phyloP scores from a whole-genome alignment of 2,888 invertebrate genomes.

The Pandemis corylana region DNA sequence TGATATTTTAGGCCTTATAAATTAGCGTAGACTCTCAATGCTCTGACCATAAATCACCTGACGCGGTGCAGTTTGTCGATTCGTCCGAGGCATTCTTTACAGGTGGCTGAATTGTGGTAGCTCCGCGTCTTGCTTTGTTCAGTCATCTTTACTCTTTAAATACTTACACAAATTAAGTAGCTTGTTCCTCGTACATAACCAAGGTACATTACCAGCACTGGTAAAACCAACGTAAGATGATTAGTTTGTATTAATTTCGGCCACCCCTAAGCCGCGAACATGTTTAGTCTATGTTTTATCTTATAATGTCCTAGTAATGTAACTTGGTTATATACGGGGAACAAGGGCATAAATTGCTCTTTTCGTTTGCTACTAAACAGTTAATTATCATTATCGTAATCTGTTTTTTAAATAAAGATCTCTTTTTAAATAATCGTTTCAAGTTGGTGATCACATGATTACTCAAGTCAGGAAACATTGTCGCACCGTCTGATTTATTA shows the following conservation, averaged over 20 bases:
- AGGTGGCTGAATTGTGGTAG: slow-evolving; percentile 47
- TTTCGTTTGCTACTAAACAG: neutral
- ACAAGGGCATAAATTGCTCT: slow-evolving; percentile 19
- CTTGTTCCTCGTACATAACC: too few relatives aligned
- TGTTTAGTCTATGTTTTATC: too few relatives aligned
- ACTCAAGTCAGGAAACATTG: slow-evolving; percentile 18
- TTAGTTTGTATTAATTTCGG: too few relatives aligned
- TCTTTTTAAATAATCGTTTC: neutral
- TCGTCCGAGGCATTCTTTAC: slow-evolving; percentile 46
- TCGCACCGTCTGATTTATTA: slow-evolving; percentile 27
- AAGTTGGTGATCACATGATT: neutral
- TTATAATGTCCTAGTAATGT: too few relatives aligned
- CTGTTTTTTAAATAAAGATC: neutral
- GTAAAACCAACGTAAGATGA: too few relatives aligned
- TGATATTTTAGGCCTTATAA: too few relatives aligned
- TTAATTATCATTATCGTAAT: neutral
- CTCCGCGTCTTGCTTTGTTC: slow-evolving; percentile 19
- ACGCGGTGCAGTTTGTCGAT: slow-evolving; percentile 48
- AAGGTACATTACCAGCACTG: too few relatives aligned
- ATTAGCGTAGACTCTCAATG: too few relatives aligned
- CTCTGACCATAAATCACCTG: slow-evolving; percentile 1
- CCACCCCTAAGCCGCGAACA: too few relatives aligned
- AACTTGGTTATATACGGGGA: too few relatives aligned
- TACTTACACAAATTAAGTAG: neutral
- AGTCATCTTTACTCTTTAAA: neutral